These are phyloP conservation scores for Limnephilus rhombicus DNA, from an alignment of 2,888 invertebrate genomes.

Conservation along the genomic window DNA sequence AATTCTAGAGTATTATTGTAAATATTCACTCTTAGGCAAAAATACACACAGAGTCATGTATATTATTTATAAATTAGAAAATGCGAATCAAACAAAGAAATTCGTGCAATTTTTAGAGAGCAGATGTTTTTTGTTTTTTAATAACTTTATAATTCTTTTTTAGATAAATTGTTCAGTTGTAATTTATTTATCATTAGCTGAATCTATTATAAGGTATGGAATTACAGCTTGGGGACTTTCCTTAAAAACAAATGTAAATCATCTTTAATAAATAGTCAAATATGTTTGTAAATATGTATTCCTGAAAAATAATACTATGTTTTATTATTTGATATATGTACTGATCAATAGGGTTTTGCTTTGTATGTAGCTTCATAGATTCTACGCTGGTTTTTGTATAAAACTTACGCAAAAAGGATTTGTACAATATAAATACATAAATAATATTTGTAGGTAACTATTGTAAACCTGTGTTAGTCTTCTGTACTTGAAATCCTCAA, in stretches of 20 bases:
- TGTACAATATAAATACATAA: neutral
- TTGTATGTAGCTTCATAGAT: neutral
- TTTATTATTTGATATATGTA: neutral
- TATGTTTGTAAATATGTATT: neutral
- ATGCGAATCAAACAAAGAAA: neutral
- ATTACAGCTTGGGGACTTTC: no score
- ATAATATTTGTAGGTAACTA: neutral
- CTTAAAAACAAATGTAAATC: no score
- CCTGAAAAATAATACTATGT: neutral
- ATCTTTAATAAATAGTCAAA: neutral
- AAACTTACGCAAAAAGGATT: neutral
- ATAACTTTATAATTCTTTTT: neutral
- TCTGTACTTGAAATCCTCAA: constrained; percentile 1
- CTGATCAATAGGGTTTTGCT: neutral
- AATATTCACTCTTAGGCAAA: neutral
- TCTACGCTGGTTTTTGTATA: neutral
- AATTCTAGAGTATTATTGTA: neutral
- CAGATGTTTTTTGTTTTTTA: neutral
- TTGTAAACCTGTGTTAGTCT: neutral
- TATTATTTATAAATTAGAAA: neutral
- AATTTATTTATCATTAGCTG: no score
- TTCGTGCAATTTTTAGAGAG: neutral
- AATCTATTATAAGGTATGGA: no score
- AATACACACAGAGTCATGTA: neutral
- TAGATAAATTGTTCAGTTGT: neutral